Base-by-base conservation (phyloP, 2,888 invertebrate genomes). In the Diadegma fenestrale region DNA sequence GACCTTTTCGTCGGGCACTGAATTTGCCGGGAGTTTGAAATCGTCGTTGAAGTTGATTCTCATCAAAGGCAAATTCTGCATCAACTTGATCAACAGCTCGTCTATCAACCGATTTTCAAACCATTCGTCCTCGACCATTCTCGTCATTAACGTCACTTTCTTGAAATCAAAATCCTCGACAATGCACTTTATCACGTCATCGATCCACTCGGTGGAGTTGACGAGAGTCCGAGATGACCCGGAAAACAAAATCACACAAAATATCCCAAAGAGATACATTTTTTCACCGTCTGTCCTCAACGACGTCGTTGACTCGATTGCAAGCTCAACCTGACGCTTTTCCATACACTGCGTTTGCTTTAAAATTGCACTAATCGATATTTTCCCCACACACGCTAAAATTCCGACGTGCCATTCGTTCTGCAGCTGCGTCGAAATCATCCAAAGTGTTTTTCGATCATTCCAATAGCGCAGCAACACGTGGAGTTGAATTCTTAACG, bases 141-240 rank as follows among this genome's bases (percentile, higher is more conserved):
- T 54, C n/a, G 75, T 54, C n/a, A 61, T 61, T 5, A 71, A n/a
- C 12, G 30, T 43, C 22, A 71, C 63, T 71, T 77, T 71, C 19
- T 45, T 58, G 30, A 51, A 17, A 22, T 14, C 14, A 14, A 43
- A 63, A 8, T 61, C 41, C 17, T 30, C 5, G n/a, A 61, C 69
- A 10, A 77, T 64, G 33, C 64, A 26, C 33, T 22, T 41, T 37
- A 45, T 45, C n/a, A 77, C 19, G 61, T 30, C 61, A 26, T 77
- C 77, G n/a, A 82, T 48, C 77, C 71, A 77, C 7, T 6, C 37
- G 2, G 43, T 12, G 14, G 75, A 45, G 5, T 33, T 6, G 51
- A 77, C 66, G 51, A 77, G 41, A 64, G 22, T 54, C 22, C 54
- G 54, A 12, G 54, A 2, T 2, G 8, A 54, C 22, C 19, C 54